phyloP scores from a whole-genome alignment of 1,140 invertebrate species.

The Laupala kohalensis region DNA sequence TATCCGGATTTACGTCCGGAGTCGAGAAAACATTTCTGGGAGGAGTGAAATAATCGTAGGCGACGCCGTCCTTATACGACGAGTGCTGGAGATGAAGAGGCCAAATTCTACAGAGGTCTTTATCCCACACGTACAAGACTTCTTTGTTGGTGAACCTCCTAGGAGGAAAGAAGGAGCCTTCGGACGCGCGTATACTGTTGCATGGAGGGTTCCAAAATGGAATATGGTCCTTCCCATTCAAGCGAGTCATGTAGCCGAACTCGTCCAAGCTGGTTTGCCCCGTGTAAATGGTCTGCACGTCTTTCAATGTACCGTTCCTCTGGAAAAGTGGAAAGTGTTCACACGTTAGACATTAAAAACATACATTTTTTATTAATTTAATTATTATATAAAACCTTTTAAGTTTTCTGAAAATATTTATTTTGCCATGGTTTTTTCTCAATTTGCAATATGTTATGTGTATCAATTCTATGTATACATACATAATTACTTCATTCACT shows the following conservation, averaged over 20 bases:
- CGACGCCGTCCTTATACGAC: slow-evolving; percentile 49
- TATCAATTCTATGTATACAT: too few relatives aligned
- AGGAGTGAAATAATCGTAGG: slow-evolving; percentile 56
- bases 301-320: slow-evolving; percentile 65
- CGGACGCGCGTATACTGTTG: slow-evolving; percentile 67
- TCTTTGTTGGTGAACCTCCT: slow-evolving; percentile 55
- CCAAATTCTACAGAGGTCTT: slow-evolving; percentile 69
- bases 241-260: slow-evolving; percentile 60
- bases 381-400: neutral
- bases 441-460: too few relatives aligned
- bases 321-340: slow-evolving; percentile 32
- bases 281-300: slow-evolving; percentile 67
- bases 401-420: too few relatives aligned
- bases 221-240: slow-evolving; percentile 60
- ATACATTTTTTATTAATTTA: neutral
- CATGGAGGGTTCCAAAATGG: slow-evolving; percentile 67
- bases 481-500: too few relatives aligned
- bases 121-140: slow-evolving; percentile 65
- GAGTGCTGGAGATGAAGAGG: slow-evolving; percentile 47
- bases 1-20: slow-evolving; percentile 49
- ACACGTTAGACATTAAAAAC: neutral
- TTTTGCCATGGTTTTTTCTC: too few relatives aligned
- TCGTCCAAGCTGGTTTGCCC: slow-evolving; percentile 59
- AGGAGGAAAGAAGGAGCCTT: slow-evolving; percentile 70
- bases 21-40: slow-evolving; percentile 53